Evolutionary conservation across 2,888 invertebrate species (phyloP).

Genomic region (Dryobotodes eremita): DNA sequence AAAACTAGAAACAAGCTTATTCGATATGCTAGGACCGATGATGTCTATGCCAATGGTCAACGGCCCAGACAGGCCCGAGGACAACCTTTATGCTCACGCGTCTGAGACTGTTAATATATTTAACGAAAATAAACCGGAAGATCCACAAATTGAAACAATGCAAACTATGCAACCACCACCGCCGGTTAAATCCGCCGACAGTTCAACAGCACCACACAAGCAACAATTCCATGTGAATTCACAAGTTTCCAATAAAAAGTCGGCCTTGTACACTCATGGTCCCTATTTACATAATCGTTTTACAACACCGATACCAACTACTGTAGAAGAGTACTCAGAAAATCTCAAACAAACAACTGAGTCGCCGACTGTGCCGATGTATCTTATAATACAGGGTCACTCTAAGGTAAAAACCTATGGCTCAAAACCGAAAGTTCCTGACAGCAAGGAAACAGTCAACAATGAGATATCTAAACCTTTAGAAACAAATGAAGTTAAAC

Average conservation of each 20-base stretch:
- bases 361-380: conserved; percentile 92
- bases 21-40: conserved; percentile 87
- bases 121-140: conserved; percentile 78
- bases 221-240: conserved; percentile 76
- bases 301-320: conserved; percentile 88
- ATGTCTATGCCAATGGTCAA: conserved; percentile 87
- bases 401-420: conserved; percentile 96
- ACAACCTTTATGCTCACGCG: conserved; percentile 86
- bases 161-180: conserved; percentile 92
- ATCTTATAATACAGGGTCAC: conserved; percentile 95
- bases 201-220: conserved; percentile 69
- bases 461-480: conserved; percentile 90
- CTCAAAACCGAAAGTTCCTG: conserved; percentile 88
- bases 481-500: conserved; percentile 90
- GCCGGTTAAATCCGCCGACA: conserved; percentile 74
- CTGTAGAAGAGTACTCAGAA: conserved; percentile 77
- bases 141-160: conserved; percentile 88
- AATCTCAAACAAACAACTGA: conserved; percentile 78
- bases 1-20: conserved; percentile 75
- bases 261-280: conserved; percentile 78
- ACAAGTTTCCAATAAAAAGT: conserved; percentile 74
- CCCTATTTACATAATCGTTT: conserved; percentile 87
- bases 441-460: conserved; percentile 78
- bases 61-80: conserved; percentile 84
- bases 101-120: conserved; percentile 85